Evolutionary conservation across 2,888 invertebrate genomes (phyloP), one percentile per base, ranked within the genome.

Genomic region (Pharmacophagus antenor): DNA sequence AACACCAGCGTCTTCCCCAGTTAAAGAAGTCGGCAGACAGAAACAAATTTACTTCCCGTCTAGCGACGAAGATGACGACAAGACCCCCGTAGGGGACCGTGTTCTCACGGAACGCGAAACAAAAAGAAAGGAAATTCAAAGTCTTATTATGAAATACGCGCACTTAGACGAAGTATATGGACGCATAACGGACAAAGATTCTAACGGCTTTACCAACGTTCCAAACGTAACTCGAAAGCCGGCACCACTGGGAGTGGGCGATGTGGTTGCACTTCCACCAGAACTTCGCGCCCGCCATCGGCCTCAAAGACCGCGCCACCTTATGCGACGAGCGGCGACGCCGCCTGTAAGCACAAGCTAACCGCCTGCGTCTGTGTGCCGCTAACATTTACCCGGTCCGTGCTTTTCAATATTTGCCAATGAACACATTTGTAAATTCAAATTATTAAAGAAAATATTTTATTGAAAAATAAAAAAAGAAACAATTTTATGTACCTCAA

Each of bases 121-220:
- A 10, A 94, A 94, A 70, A 92, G 96, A 41, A 96, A 96, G 73
- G 96, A 97, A 76, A 95, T 96, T 62, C 95, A 95, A 79, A 94
- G 94, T 70, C 88, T 97, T 62, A 95, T 96, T 63, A 92, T 94
- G 91, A 96, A 96, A 79, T 96, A 96, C 79, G 94, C 95, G 27
- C 95, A 95, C 49, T 86, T 96, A 66, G 95, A 95, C 70, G 95
- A 95, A 72, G 93, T 93, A 60, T 94, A 94, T 80, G 93, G 91
- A 20, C 87, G 92, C 22, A 82, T 88, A 50, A 85, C 78, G 7
- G 85, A 84, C 37, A 86, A 82, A 62, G 82, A 81, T 37, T 60
- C 71, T 31, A 85, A 81, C 65, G 82, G 78, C 37, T 84, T 78
- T 66, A 71, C 74, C 63, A 71, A 60, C 61, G 74, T 74, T 62